phyloP scores from a whole-genome alignment of 1,140 invertebrate species.

The Lutraria rhynchaena region DNA sequence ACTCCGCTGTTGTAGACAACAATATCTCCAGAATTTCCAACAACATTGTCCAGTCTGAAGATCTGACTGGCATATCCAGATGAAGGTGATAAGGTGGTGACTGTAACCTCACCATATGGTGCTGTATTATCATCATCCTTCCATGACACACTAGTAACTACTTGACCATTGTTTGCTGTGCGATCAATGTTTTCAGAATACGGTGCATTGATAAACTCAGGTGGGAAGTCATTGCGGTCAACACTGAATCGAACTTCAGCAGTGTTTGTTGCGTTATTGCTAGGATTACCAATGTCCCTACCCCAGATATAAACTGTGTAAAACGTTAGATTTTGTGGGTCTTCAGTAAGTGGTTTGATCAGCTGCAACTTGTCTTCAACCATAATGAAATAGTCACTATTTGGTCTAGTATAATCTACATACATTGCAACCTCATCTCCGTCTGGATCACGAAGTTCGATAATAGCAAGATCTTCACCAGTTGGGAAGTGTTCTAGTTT shows the following conservation, averaged over 20 bases:
- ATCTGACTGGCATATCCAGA: constrained; percentile 14
- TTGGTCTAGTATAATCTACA: not conserved
- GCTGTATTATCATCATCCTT: constrained; percentile 23
- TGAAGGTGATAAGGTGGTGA: not conserved
- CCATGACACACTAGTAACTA: constrained; percentile 27
- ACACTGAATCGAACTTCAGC: constrained; percentile 39
- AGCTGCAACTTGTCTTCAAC: constrained; percentile 30
- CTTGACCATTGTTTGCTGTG: not conserved
- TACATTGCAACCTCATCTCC: constrained; percentile 47
- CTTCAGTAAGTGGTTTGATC: constrained; percentile 21
- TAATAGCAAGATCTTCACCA: constrained; percentile 2
- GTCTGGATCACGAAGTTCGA: constrained; percentile 46
- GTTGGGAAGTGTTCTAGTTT: constrained; percentile 24
- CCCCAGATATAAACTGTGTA: constrained; percentile 41
- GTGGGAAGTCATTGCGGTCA: constrained; percentile 51
- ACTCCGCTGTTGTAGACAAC: constrained; percentile 6
- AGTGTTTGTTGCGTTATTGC: constrained; percentile 24
- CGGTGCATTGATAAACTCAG: constrained; percentile 28
- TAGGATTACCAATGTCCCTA: constrained; percentile 46
- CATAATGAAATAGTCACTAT: constrained; percentile 33
- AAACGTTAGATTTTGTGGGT: not conserved
- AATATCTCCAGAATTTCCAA: constrained; percentile 18
- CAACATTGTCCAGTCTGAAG: constrained; percentile 5
- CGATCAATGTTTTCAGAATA: constrained; percentile 15
- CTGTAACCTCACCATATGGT: constrained; percentile 39